Evolutionary conservation across 2,113 vertebrate genomes (phyloP).

Genomic region (Nematolebias whitei): DNA sequence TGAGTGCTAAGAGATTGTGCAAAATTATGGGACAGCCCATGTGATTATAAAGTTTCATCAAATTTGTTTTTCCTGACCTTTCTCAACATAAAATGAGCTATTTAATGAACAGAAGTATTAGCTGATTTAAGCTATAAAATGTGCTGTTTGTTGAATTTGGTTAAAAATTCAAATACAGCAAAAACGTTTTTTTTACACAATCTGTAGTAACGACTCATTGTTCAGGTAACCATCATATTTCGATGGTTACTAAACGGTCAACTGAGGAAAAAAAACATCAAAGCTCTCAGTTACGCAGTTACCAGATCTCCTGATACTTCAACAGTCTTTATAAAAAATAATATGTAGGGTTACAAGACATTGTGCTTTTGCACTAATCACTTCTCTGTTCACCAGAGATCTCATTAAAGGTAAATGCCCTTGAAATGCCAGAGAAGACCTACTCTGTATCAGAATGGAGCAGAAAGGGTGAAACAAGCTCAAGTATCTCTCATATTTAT

Average conservation of each 20-base stretch:
- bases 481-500: slow-evolving; percentile 29
- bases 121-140: not conserved
- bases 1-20: not conserved
- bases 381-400: slow-evolving; percentile 51
- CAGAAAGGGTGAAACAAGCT: slow-evolving; percentile 36
- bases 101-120: no score
- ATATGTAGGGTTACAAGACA: slow-evolving; percentile 50
- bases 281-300: slow-evolving; percentile 73
- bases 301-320: slow-evolving; percentile 63
- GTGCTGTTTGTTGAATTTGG: no score
- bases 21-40: no score
- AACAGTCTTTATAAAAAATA: slow-evolving; percentile 62
- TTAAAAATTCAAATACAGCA: no score
- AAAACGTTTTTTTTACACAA: slow-evolving; percentile 61
- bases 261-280: slow-evolving; percentile 75
- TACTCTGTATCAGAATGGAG: slow-evolving; percentile 28
- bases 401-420: slow-evolving; percentile 48
- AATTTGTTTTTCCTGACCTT: no score
- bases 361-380: slow-evolving; percentile 59
- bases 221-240: slow-evolving; percentile 71
- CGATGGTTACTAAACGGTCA: slow-evolving; percentile 78
- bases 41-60: no score
- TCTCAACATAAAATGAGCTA: no score
- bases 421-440: slow-evolving; percentile 45
- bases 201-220: slow-evolving; percentile 55